Evolutionary conservation across 2,888 invertebrate species (phyloP), one percentile per base, ranked within the genome.

Genomic region (Campoplex capitator): DNA sequence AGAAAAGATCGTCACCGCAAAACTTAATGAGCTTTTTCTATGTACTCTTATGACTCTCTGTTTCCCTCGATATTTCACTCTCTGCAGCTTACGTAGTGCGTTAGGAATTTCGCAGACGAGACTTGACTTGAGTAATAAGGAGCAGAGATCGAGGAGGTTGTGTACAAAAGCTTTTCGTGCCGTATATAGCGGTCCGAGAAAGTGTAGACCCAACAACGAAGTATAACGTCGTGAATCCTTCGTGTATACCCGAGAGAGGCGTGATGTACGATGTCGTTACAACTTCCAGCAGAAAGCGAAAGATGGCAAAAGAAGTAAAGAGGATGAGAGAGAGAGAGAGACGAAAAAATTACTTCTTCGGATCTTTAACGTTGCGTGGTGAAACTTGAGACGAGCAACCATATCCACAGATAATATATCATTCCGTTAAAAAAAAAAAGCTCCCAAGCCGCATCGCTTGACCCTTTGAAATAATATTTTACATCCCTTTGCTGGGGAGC

Each of bases 211-310:
- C 56, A 48, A 45, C 73, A 58, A 48, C 71, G 45, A 70, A 35
- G 6, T 70, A 54, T 38, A 62, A 67, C 45, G 16, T 79, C 68
- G 85, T 74, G 83, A 82, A 85, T 82, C 62, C 79, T 79, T 7
- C 32, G 28, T 65, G 73, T 56, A 42, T 74, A 73, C 58, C 67
- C 56, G 78, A 42, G 79, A 70, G 56, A 75, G 82, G 51, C 74
- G 78, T 83, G 85, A 85, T 85, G 78, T 78, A 78, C 88, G 88
- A 88, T 86, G 84, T 84, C 85, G 83, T 88, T 85, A 85, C 85
- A 83, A 86, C 83, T 88, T 89, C 82, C 48, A 65, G 48, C 23
- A 48, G 75, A 45, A 48, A 76, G 28, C 18, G 48, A 6, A 28
- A 35, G 18, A 48, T 35, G 28, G 32, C n/a, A 54, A 16, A 38